Base-by-base conservation (phyloP, 64 coral and sea anemone species). In the Pocillopora verrucosa region DNA sequence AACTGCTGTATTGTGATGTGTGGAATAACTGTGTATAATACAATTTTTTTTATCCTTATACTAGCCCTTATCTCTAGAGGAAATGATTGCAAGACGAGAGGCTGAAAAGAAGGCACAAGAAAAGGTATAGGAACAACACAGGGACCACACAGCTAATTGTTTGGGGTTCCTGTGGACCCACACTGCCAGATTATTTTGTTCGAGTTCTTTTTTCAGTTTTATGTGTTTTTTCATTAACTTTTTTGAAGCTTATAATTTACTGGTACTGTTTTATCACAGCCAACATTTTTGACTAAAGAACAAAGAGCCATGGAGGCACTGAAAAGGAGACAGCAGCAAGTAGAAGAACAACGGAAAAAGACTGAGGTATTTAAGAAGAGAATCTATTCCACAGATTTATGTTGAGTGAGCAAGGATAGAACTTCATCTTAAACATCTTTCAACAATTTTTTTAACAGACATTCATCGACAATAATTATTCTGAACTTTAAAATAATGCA, bases 71-170 rank as follows among this genome's bases (percentile, higher is more conserved):
- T 98, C 96, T 56, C 41, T 98, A 12, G 96, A 98, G 78, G 96
- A 98, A 82, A 98, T 98, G 96, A 98, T 98, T 88, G 96, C 96
- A 58, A 95, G 92, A 91, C 73, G 96, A 85, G 96, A 98, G 37
- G 96, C 96, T 85, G 96, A 98, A 86, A 98, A 95, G 58, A 98
- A 98, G 74, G 96, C 96, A 19, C 90, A 83, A 60, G 96, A 98
- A 73, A 98, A 98, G 91, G 94, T 96, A 45, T 75, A 30, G 30
- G 67, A 25, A 22, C 63, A 25, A 24, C 79, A 34, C 63, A 30
- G 10, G 63, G 57, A 12, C 36, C 30, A 12, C 20, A 68, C 36
- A 61, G 57, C 13, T 45, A 19, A 68, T 22, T 58, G n/a, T 6
- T 1, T 22, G 26, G 63, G 62, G 16, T 16, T 61, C 36, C n/a